Evolutionary conservation across 2,113 vertebrate genomes (phyloP), one percentile per base, ranked within the genome.

Genomic region (Silurus meridionalis): DNA sequence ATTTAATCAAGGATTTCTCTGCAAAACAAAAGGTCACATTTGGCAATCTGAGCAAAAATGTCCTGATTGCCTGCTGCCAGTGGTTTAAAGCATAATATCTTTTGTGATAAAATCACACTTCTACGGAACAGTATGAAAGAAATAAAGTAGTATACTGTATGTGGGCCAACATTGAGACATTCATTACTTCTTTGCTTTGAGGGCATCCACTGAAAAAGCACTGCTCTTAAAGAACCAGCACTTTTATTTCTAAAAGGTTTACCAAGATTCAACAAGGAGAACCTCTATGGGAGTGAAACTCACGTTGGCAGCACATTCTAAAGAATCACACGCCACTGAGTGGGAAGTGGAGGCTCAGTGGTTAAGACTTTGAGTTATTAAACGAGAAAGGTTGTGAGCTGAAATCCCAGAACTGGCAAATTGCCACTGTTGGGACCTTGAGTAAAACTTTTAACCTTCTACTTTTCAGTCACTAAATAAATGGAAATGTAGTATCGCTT

Each of bases 271-370:
- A 6, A 60, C 69, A 8, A 50, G 2, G 64, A 69, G 52, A 83
- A 52, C 55, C 37, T 28, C 17, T n/a, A 21, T 63, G 57, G 25
- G 3, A 80, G 19, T 7, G 6, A n/a, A 58, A 19, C 53, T 80
- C 63, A 37, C 8, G 46, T 85, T 85, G 61, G 84, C 60, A 79
- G 74, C 25, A 55, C 50, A 61, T 81, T 79, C 57, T 48, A 37
- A 53, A 69, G 37, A 74, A 52, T 17, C 52, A 19, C 46, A 21
- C 53, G 60, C 57, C 61, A 63, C 15, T 80, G 61, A 69, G 48
- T 67, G 50, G 74, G 74, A 53, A 52, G 74, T 53, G 21, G 23
- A 77, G 50, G 50, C 74, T 25, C 23, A 55, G 50, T 25, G 74
- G 46, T 52, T 75, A 75, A 75, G 19, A n/a, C 48, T 75, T 75